These are phyloP conservation scores for Lethenteron reissneri DNA, from an alignment of 2,113 vertebrate genomes.

Conservation along the genomic window DNA sequence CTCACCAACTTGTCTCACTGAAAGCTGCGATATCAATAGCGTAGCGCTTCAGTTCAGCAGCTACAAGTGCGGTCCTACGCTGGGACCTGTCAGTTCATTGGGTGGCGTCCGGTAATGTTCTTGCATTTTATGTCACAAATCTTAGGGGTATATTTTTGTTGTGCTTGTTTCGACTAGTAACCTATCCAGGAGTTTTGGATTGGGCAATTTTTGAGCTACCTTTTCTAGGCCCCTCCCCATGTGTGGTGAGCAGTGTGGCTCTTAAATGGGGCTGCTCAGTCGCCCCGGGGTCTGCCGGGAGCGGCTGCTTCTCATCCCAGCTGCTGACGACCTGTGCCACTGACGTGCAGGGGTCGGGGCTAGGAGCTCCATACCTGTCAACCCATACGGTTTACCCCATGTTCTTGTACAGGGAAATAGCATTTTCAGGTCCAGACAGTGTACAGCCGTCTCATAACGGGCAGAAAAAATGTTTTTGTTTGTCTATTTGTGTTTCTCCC, in stretches of 20 bases:
- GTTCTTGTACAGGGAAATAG: too few species aligned
- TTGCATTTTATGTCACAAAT: neutral
- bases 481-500: too few species aligned
- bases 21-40: neutral
- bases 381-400: too few species aligned
- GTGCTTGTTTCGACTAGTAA: neutral
- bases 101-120: neutral
- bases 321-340: neutral
- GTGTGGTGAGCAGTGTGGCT: neutral
- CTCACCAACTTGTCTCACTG: neutral
- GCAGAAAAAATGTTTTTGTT: too few species aligned
- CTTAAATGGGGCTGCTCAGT: neutral
- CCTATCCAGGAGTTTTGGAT: neutral
- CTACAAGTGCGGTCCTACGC: neutral
- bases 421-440: too few species aligned
- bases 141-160: neutral
- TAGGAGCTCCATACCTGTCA: too few species aligned
- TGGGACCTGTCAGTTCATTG: neutral
- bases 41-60: neutral
- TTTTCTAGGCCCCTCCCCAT: neutral
- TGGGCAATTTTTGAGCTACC: neutral
- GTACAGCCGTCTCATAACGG: too few species aligned
- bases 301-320: neutral
- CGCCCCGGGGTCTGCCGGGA: neutral
- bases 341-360: too few species aligned